Evolutionary conservation across 2,797 vertebrate species (phyloP), one percentile per base, ranked within the genome.

Genomic region (Paratrypauchen microcephalus): DNA sequence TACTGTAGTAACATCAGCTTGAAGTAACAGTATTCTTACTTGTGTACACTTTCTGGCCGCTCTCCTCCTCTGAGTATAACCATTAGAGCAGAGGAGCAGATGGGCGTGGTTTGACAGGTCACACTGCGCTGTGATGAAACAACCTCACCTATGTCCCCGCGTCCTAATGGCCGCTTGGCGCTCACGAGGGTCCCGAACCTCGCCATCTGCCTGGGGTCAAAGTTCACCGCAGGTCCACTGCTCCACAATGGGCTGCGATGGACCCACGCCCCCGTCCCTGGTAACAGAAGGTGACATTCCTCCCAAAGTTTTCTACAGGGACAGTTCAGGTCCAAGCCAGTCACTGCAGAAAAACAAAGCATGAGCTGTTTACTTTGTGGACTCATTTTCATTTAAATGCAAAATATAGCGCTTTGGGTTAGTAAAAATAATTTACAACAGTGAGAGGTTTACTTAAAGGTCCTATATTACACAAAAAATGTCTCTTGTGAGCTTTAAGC

Each of bases 211-310:
- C 80, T 73, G 54, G 69, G 80, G 83, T 80, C 74, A 68, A 71
- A 72, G 89, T 82, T 88, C 85, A 85, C 13, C 45, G 66, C 55
- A 62, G 36, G 61, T 62, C 84, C 64, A 28, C 78, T 52, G 81
- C 63, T 80, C 28, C 78, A 48, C 78, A 69, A 18, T 66, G 73
- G 77, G 75, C 66, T 81, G 75, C 58, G 62, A 28, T 4, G 36
- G 16, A 66, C 70, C 77, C 78, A 47, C 74, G 76, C 74, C 68
- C 24, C 65, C 68, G 64, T 52, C 0, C 71, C 81, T 66, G 77
- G 69, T 69, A 82, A 72, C 86, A 80, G 83, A 90, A 90, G 87
- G 87, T 90, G 86, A 90, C 90, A 88, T 88, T 89, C 84, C 82
- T 78, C 80, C 88, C 78, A 81, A 84, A 81, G 30, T 61, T 90